Conservation (phyloP, 2,797 vertebrate species). For the Petrocephalus schoutedeni region DNA sequence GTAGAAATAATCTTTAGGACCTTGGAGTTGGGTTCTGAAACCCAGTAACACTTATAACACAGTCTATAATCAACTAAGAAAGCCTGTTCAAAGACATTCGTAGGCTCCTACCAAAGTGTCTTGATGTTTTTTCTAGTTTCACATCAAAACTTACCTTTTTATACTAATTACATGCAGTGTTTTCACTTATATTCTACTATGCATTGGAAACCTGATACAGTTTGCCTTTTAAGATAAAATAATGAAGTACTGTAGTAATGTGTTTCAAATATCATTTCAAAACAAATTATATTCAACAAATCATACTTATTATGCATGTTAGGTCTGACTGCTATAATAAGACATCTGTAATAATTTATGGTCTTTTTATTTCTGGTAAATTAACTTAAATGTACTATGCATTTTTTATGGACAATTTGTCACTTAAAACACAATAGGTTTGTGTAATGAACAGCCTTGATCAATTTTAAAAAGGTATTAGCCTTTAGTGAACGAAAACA, state of each 20-base stretch:
- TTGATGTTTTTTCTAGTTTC: neutral
- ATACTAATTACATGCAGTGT: neutral
- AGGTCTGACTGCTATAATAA: neutral
- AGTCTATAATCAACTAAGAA: neutral
- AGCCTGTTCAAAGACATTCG: neutral
- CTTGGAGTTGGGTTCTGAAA: neutral
- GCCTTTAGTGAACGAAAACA: neutral
- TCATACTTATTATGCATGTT: neutral
- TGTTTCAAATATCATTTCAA: neutral
- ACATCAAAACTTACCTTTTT: neutral
- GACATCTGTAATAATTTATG: neutral
- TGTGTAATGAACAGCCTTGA: constrained; percentile 8
- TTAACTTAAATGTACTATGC: neutral
- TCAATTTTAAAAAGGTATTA: neutral
- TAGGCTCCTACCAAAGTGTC: neutral
- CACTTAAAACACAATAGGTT: neutral
- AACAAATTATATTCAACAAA: neutral
- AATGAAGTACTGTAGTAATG: neutral
- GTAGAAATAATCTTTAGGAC: neutral
- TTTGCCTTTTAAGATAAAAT: neutral
- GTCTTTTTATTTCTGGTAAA: neutral
- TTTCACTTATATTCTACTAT: neutral
- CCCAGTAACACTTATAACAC: neutral
- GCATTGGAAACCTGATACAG: neutral
- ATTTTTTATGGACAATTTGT: constrained; percentile 6